Percentiles rank a stretch among this genome's conserved stretches.
Conservation (phyloP, 2,113 vertebrate species). For the Passer domesticus region DNA sequence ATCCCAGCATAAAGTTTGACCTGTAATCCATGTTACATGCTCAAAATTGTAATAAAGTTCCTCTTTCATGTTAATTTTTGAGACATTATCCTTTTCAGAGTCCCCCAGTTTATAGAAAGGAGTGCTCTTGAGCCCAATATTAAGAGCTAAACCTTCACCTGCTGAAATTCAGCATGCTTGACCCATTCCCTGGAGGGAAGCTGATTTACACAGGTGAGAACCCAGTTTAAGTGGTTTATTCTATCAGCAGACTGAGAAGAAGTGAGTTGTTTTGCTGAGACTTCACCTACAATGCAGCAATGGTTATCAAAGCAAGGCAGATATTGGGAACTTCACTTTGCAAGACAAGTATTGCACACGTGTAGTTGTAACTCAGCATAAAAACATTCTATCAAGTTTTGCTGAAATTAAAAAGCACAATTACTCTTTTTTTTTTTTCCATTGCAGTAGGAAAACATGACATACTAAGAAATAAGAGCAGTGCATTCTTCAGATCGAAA, state of each 20-base stretch:
- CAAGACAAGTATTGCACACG: constrained; percentile 42
- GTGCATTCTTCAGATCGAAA: constrained; percentile 32
- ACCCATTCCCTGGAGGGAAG: neutral
- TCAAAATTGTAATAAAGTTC: neutral
- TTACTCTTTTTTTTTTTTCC: neutral
- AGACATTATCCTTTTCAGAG: neutral
- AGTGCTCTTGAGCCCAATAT: neutral
- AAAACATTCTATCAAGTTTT: neutral
- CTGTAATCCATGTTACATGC: neutral
- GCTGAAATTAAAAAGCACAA: constrained; percentile 55
- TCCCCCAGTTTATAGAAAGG: neutral
- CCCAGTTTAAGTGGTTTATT: constrained; percentile 37
- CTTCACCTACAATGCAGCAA: constrained; percentile 28
- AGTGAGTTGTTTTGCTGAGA: constrained; percentile 7
- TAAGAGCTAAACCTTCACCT: neutral
- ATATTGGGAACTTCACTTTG: constrained; percentile 17
- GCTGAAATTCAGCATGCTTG: neutral
- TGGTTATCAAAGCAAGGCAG: constrained; percentile 39
- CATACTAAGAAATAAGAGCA: constrained; percentile 35
- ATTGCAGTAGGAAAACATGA: constrained; percentile 6
- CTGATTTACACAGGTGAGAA: constrained; percentile 39
- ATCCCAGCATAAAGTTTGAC: neutral
- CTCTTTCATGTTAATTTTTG: neutral
- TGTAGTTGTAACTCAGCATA: constrained; percentile 41
- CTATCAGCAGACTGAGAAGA: constrained; percentile 13